Evolutionary conservation across 2,888 invertebrate species (phyloP).

Genomic region (Saturnia pavonia): DNA sequence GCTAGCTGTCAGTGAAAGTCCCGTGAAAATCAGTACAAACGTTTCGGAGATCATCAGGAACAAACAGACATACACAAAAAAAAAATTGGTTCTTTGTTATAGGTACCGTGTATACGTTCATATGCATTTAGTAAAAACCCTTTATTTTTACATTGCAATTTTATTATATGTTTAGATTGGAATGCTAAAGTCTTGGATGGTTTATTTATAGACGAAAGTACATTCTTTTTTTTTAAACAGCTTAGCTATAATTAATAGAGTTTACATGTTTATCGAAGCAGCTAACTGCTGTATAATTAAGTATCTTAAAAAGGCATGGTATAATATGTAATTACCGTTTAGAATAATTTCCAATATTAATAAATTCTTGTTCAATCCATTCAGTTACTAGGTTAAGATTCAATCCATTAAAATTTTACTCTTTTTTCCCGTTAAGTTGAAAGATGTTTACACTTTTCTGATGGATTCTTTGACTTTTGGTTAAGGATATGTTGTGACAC

Average conservation of each 20-base stretch:
- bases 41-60: too few species aligned
- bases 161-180: not conserved
- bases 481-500: not conserved
- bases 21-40: too few species aligned
- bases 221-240: not conserved
- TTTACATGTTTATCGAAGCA: not conserved
- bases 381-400: not conserved
- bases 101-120: too few species aligned
- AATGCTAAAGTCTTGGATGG: not conserved
- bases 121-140: too few species aligned
- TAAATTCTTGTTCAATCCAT: not conserved
- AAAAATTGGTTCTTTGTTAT: too few species aligned
- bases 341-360: too few species aligned
- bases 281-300: not conserved
- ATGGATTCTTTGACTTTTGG: not conserved
- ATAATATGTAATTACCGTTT: not conserved
- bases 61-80: too few species aligned
- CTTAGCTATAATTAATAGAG: not conserved
- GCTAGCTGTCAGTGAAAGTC: too few species aligned
- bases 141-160: too few species aligned
- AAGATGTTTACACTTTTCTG: conserved; percentile 2
- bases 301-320: not conserved
- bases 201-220: not conserved
- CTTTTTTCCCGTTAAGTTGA: not conserved
- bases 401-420: not conserved